A percentile compares a stretch with the other conserved stretches of the same genome.
phyloP scores from a whole-genome alignment of 2,888 invertebrate species.

The Cordylochernes scorpioides region DNA sequence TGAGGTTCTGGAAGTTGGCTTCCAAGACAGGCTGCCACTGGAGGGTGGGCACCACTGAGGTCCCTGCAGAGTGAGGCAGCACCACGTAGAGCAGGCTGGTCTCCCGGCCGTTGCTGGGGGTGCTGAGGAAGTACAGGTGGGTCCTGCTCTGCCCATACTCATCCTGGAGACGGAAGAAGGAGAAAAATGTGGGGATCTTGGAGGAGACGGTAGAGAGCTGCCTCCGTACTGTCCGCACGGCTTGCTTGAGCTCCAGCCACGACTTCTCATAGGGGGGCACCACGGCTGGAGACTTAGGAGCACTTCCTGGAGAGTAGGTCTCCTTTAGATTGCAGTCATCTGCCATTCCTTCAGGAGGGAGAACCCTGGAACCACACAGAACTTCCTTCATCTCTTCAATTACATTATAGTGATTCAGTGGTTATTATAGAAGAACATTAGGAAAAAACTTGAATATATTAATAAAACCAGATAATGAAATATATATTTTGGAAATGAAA shows the following conservation, averaged over 20 bases:
- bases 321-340: too few species aligned
- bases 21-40: constrained; percentile 56
- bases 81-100: constrained; percentile 63
- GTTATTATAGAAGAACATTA: too few species aligned
- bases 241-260: constrained; percentile 20
- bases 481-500: too few species aligned
- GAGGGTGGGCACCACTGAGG: constrained; percentile 11
- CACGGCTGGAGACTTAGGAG: too few species aligned
- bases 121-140: constrained; percentile 65
- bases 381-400: too few species aligned
- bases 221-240: constrained; percentile 20
- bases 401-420: too few species aligned
- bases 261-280: too few species aligned
- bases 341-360: too few species aligned
- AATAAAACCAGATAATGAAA: too few species aligned
- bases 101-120: constrained; percentile 63
- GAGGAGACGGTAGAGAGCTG: constrained; percentile 18
- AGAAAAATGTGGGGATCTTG: constrained; percentile 19
- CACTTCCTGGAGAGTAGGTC: too few species aligned
- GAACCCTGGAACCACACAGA: too few species aligned
- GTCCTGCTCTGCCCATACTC: constrained; percentile 22
- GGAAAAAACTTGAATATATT: too few species aligned
- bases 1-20: constrained; percentile 39
- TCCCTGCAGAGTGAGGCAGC: constrained; percentile 22
- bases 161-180: constrained; percentile 18